These are phyloP conservation scores for Spongilla lacustris DNA, from an alignment of 37 sponge, comb jelly and placozoan species.

Conservation along the genomic window DNA sequence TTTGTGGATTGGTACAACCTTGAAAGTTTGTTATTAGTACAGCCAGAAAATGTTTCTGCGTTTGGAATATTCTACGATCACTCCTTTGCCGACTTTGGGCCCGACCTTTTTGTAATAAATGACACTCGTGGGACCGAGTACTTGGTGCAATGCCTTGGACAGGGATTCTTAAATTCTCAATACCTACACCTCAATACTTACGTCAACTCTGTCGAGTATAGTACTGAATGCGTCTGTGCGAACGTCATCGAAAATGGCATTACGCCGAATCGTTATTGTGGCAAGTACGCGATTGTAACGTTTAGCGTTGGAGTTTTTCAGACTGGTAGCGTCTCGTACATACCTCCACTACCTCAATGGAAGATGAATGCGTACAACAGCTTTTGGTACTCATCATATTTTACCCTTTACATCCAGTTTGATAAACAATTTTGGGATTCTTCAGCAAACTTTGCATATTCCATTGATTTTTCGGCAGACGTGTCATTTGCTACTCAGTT, in stretches of 20 bases:
- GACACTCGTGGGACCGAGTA: not conserved
- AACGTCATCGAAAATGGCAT: not conserved
- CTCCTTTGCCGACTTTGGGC: not conserved
- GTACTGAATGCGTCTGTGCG: conserved; percentile 63
- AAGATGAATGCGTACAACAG: conserved; percentile 21
- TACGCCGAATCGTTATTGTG: conserved; percentile 23
- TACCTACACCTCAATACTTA: conserved; percentile 27
- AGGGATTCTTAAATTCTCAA: not conserved
- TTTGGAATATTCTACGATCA: not conserved
- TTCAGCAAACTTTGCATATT: not conserved
- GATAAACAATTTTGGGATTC: not conserved
- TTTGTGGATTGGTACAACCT: not conserved
- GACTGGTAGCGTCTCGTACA: conserved; percentile 19
- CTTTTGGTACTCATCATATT: not conserved
- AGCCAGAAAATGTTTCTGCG: not conserved
- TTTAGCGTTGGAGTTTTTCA: conserved; percentile 63
- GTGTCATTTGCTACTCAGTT: not conserved
- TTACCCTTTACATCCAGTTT: not conserved
- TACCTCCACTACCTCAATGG: conserved; percentile 31
- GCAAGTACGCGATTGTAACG: conserved; percentile 34
- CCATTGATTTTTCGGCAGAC: not conserved
- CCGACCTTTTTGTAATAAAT: not conserved
- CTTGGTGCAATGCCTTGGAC: not conserved
- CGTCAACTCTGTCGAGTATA: conserved; percentile 43
- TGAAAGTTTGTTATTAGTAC: not conserved